Percentiles rank a stretch among this genome's conserved stretches.
Evolutionary conservation across 2,113 vertebrate species (phyloP).

Genomic region (Lophura nycthemera): DNA sequence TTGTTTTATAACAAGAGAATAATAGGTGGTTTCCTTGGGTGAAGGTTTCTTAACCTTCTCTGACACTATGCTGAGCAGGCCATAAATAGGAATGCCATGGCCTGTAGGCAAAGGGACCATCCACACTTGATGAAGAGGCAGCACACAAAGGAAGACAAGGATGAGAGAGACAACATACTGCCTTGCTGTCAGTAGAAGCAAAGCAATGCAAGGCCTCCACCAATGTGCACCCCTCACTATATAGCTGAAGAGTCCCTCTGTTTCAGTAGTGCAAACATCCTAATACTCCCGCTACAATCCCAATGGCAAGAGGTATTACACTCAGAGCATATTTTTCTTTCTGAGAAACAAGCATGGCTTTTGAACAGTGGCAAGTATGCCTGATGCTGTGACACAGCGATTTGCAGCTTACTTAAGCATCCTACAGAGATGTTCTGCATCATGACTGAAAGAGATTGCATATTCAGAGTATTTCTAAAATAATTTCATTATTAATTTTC

Average conservation of each 20-base stretch:
- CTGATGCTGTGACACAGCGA: background rate
- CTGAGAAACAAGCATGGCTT: background rate
- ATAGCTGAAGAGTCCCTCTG: background rate
- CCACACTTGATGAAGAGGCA: background rate
- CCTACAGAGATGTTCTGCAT: background rate
- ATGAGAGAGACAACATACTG: background rate
- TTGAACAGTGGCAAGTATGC: background rate
- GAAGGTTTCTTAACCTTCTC: constrained; percentile 39
- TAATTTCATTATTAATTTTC: constrained; percentile 37
- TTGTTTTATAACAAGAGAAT: constrained; percentile 24
- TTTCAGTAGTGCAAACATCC: background rate
- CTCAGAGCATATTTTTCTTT: background rate
- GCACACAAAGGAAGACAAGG: background rate
- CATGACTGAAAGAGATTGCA: background rate
- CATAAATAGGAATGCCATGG: constrained; percentile 23
- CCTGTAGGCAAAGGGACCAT: background rate
- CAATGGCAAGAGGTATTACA: background rate
- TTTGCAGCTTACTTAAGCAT: background rate
- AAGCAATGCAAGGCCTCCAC: background rate
- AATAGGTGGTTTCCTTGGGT: constrained; percentile 26
- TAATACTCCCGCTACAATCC: background rate
- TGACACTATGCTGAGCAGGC: constrained; percentile 38
- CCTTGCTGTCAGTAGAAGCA: background rate
- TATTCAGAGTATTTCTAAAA: constrained; percentile 22
- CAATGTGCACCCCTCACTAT: rapidly evolving